Evolutionary conservation across 2,888 invertebrate genomes (phyloP), one percentile per base, ranked within the genome.

Genomic region (Temnothorax ravouxi): DNA sequence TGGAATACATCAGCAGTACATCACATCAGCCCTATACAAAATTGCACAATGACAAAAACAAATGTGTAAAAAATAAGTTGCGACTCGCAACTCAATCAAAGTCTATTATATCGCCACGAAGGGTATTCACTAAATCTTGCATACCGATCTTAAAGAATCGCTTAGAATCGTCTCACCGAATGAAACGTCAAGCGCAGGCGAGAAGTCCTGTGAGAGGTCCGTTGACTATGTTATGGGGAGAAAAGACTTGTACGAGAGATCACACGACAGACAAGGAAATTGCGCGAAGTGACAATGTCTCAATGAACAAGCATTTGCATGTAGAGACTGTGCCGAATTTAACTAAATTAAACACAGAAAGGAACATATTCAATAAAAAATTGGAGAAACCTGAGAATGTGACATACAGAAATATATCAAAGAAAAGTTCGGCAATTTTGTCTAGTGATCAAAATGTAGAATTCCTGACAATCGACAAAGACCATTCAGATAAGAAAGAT

Each of bases 101-200:
- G 54, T 69, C 64, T 15, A 38, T 81, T 6, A 29, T 77, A 18
- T 21, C 66, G 1, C 84, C 77, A 0, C 72, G 81, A 0, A 91
- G 79, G 69, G 81, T 87, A 13, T 84, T 79, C 2, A 91, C 91
- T 0, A 93, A 86, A 81, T 94, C 94, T n/a, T 91, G 89, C 44
- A 94, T 94, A 84, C 93, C 93, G 4, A 83, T 93, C 29, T 72
- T 92, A 9, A 91, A 86, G 79, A 92, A 85, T 15, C 81, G 92
- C 86, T 72, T 91, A 2, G 92, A 92, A 44, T 77, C 80, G 11
- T 82, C 86, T 29, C 76, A 87, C 2, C 64, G 64, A 62, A 67
- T 72, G 13, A 88, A 89, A 9, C 69, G 72, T 29, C 89, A 89
- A 38, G 41, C 66, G 1, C 88, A 91, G 9, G 41, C 90, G 2